Evolutionary conservation across 2,888 invertebrate species (phyloP).

Genomic region (Rhyacophila evoluta): DNA sequence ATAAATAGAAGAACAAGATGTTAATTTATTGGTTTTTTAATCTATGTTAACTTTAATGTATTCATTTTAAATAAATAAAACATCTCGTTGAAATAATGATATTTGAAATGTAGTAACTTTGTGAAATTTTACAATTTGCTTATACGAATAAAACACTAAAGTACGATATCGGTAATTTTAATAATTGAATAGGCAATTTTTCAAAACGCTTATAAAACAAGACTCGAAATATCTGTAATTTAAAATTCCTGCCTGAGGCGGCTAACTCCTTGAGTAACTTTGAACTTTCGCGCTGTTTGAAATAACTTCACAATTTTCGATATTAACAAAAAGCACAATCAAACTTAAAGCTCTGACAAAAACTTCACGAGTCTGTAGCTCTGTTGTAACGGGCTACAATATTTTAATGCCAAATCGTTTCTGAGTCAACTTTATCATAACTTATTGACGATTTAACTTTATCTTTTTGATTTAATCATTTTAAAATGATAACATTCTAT

Average conservation of each 20-base stretch:
- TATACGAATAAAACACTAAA: background rate
- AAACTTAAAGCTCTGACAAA: background rate
- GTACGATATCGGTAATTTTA: background rate
- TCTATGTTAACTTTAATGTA: too few species aligned
- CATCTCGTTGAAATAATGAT: too few species aligned
- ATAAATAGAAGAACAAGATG: too few species aligned
- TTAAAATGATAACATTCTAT: too few species aligned
- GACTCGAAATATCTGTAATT: background rate
- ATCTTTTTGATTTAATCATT: too few species aligned
- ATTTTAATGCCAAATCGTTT: background rate
- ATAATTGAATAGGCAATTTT: slow-evolving; percentile 7
- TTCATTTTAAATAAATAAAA: too few species aligned
- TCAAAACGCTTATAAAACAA: background rate
- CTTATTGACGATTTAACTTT: too few species aligned
- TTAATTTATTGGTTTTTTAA: too few species aligned
- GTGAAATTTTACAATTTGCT: too few species aligned
- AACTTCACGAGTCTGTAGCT: background rate
- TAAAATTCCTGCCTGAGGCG: slow-evolving; percentile 20
- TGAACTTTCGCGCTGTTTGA: slow-evolving; percentile 20
- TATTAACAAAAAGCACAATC: slow-evolving; percentile 32
- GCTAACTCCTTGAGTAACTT: background rate
- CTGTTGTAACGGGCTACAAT: background rate
- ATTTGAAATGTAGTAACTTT: too few species aligned
- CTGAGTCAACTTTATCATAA: background rate
- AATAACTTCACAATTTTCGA: slow-evolving; percentile 40